Evolutionary conservation across 2,797 vertebrate genomes (phyloP), one percentile per base, ranked within the genome.

Genomic region (Delichon dasypus): DNA sequence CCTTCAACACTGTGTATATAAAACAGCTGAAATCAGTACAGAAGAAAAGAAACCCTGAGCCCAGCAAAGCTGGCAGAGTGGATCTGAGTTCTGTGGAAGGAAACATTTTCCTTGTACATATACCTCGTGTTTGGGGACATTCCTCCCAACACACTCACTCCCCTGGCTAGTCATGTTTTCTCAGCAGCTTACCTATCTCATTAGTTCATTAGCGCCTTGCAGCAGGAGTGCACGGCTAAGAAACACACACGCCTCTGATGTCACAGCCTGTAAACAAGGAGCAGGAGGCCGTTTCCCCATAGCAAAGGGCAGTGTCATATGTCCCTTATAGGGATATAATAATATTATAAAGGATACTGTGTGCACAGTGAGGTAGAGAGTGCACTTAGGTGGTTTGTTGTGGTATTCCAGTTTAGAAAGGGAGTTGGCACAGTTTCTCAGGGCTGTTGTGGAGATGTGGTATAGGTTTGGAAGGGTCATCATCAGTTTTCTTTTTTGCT

Each of bases 111-210:
- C 71, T 42, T 58, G 64, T 62, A 70, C 10, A 1, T 83, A 45
- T 25, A 38, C 51, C 89, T 88, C 4, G 1, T 70, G 50, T 72
- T 61, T 88, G 85, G 65, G 75, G 76, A 78, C 92, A 71, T 93
- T 92, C 93, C 68, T 93, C 76, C 34, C 55, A 27, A 4, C 4
- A 2, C 38, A 70, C 26, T 95, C 90, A 89, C 34, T 70, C 8
- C 48, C 42, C 23, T 76, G 48, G 66, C 90, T 94, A 81, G 36
- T 97, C 94, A 93, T 70, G 51, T 70, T 93, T 94, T 88, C 95
- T 88, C 80, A 70, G 81, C 87, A 94, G 64, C 73, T 82, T 27
- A 45, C n/a, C 8, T 44, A 23, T 84, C 85, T 85, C 66, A 76
- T 84, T 82, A 90, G 60, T 61, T 57, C 89, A 36, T 92, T 65